A percentile compares a stretch with the other conserved stretches of the same genome.
phyloP scores from a whole-genome alignment of 2,113 vertebrate species.

The Scomber japonicus region DNA sequence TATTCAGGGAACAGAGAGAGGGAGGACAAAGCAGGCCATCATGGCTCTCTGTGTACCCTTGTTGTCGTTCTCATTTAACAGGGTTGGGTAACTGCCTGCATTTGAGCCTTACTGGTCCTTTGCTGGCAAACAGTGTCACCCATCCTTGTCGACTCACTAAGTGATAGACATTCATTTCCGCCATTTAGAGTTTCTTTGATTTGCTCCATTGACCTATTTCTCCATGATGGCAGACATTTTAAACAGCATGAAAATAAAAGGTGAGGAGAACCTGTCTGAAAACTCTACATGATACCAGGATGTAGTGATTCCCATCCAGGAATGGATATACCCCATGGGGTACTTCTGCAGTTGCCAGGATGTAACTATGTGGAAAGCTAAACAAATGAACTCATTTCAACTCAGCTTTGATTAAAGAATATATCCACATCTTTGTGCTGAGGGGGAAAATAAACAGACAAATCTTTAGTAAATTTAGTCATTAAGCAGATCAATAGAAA shows the following conservation, averaged over 20 bases:
- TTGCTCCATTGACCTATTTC: constrained; percentile 71
- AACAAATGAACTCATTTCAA: background rate
- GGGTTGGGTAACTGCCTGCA: constrained; percentile 53
- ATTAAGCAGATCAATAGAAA: no score
- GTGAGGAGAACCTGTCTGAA: background rate
- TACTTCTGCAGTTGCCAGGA: background rate
- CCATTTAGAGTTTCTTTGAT: constrained; percentile 57
- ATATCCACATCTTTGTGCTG: no score
- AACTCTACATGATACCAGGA: background rate
- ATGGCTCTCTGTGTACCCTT: constrained; percentile 65
- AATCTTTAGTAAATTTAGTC: no score
- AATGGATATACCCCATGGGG: background rate
- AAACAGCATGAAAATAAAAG: background rate
- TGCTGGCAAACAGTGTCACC: constrained; percentile 48
- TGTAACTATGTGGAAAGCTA: no score
- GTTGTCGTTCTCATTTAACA: constrained; percentile 70
- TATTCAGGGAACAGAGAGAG: constrained; percentile 78
- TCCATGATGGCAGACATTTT: background rate
- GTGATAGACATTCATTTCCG: constrained; percentile 57
- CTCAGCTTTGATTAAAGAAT: background rate
- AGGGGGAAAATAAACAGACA: no score
- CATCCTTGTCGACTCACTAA: constrained; percentile 50
- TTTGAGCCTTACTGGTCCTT: constrained; percentile 55
- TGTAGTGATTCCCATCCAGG: background rate
- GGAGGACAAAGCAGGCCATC: constrained; percentile 70